Evolutionary conservation across 2,888 invertebrate genomes (phyloP), one percentile per base, ranked within the genome.

Genomic region (Acholoe squamosa): DNA sequence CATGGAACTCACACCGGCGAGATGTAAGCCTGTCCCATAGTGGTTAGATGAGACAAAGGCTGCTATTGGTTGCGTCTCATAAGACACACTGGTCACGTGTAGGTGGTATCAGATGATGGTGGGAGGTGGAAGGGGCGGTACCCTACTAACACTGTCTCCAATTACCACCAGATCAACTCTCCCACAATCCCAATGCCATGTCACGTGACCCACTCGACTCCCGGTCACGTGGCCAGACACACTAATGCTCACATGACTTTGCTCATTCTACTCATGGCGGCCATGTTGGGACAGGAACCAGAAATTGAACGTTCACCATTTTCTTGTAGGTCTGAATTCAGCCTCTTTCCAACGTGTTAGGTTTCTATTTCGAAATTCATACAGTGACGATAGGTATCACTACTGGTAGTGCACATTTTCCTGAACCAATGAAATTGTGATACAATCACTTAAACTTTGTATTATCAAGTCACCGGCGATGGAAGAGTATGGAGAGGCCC

Each of bases 131-230:
- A 22, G 61, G 61, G 43, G 61, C 1, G 61, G 61, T 14, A 5
- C 71, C 71, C 71, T 1, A 71, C 28, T n/a, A n/a, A 61, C 61
- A n/a, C n/a, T 7, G 61, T 0, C 61, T 25, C 28, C 71, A 71
- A 71, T 71, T 71, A 71, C 71, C 71, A 71, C 31, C 71, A 71
- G 71, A 71, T 71, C 71, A 71, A 71, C 71, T 61, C n/a, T n/a
- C 61, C 61, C 22, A n/a, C 61, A 61, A 61, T 61, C 61, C 67
- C 77, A 33, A n/a, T 28, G 7, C 77, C 77, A 33, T 31, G 33
- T 77, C 80, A 80, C 80, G 22, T 33, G 34, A 33, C 33, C 80
- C 10, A 7, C 80, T 3, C 71, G 22, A 33, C 34, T 33, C 33
- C 80, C 80, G 34, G 34, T 33, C 34, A 33, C 80, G 34, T 34